Base-by-base conservation (phyloP, 1,140 invertebrate species). In the Drosophila jambulina region DNA sequence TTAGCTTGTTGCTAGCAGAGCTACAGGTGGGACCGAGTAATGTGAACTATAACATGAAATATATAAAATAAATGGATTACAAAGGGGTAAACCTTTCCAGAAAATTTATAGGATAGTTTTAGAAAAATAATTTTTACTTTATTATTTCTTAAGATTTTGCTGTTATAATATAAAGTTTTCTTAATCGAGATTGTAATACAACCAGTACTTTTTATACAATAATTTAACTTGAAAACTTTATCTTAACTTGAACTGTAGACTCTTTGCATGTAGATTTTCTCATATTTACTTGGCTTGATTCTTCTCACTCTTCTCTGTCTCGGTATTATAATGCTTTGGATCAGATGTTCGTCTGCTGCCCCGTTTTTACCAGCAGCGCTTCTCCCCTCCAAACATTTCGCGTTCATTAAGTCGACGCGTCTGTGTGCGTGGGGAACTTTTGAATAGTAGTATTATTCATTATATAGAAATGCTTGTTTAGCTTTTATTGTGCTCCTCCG, bases 311-410 rank as follows among this genome's bases (percentile, higher is more conserved):
- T 12, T 58, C 49, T 61, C 19, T 36, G 51, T 25, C 34, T 29
- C 54, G 36, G 45, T 78, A 87, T 80, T 77, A 82, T 60, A 54
- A 77, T 82, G 65, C 71, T 75, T 78, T 57, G 58, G 70, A 88
- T 88, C 80, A 88, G 78, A 88, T 88, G 80, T 88, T 78, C 67
- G 32, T 62, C 40, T 32, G 29, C 45, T 42, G 38, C 23, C 43
- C 42, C 46, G 25, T 53, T 69, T 69, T 42, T 40, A 58, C 67
- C 51, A 40, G 17, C 32, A 36, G 25, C 54, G 27, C 38, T 46
- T n/a, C 51, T 51, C 38, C 25, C 29, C 51, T 45, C 21, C 82
- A 78, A 85, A 78, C 82, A 84, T 82, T 79, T 86, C 58, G 60
- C 76, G 75, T 80, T 87, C 56, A 82, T 87, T 86, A 86, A 67